Evolutionary conservation across 2,888 invertebrate species (phyloP).

Genomic region (Lamproptera curius): DNA sequence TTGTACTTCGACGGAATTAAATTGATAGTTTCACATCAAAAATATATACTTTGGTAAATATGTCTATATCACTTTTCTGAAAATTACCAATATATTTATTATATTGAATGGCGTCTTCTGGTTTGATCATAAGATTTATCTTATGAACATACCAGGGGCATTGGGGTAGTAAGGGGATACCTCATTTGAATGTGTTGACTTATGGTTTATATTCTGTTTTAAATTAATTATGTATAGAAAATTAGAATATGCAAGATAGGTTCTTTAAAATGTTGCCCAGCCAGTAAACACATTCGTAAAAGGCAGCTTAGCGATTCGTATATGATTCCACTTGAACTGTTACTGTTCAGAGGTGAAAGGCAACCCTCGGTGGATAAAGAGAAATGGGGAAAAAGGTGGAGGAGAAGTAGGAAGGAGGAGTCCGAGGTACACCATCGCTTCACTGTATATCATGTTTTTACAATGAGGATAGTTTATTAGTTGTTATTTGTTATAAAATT

Average conservation of each 20-base stretch:
- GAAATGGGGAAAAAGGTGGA: slow-evolving; percentile 57
- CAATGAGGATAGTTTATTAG: too few species aligned
- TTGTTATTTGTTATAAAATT: too few species aligned
- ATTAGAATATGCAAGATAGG: slow-evolving; percentile 1
- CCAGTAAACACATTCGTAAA: slow-evolving; percentile 43
- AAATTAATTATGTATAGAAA: too few species aligned
- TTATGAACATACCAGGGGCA: slow-evolving; percentile 64
- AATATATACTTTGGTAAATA: slow-evolving; percentile 59
- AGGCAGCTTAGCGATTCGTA: slow-evolving; percentile 75
- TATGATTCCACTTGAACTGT: slow-evolving; percentile 67
- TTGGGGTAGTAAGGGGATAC: slow-evolving; percentile 42
- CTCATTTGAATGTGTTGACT: slow-evolving; percentile 53
- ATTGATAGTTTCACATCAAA: slow-evolving; percentile 61
- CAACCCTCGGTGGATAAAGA: slow-evolving; percentile 52
- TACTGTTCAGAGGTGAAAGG: slow-evolving; percentile 74
- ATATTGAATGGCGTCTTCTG: slow-evolving; percentile 39
- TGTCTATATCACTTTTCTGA: slow-evolving; percentile 52
- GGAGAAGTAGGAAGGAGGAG: slow-evolving; percentile 55
- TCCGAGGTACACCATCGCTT: slow-evolving; percentile 68
- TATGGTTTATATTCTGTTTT: too few species aligned
- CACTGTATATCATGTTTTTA: slow-evolving; percentile 53
- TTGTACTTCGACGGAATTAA: slow-evolving; percentile 69
- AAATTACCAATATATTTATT: slow-evolving; percentile 21
- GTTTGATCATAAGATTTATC: slow-evolving; percentile 53
- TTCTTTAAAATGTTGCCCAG: neutral